Conservation (phyloP, 2,888 invertebrate genomes). For the Platypus cylindrus region DNA sequence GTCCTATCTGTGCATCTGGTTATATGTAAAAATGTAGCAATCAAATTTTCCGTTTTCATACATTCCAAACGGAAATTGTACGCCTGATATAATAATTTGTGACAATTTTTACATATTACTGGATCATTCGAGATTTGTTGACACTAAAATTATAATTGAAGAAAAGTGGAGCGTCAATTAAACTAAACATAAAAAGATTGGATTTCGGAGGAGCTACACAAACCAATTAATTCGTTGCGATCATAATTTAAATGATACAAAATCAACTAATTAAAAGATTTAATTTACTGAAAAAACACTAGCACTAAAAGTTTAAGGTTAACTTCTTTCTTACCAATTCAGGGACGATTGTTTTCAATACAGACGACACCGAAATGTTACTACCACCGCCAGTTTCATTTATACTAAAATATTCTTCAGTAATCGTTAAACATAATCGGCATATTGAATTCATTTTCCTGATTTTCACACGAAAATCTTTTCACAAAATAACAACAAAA, state of each 20-base stretch:
- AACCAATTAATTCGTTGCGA: neutral
- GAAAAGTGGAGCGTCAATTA: neutral
- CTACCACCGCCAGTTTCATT: neutral
- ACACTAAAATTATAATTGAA: constrained; percentile 9
- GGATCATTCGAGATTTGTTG: constrained; percentile 11
- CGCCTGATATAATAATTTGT: constrained; percentile 6
- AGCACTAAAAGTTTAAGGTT: neutral
- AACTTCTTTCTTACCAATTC: constrained; percentile 2
- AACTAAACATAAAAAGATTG: neutral
- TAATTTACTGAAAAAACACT: no score
- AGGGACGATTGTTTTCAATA: neutral
- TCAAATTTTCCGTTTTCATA: constrained; percentile 13
- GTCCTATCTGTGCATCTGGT: neutral
- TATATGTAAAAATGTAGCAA: constrained; percentile 9
- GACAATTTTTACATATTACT: constrained; percentile 14
- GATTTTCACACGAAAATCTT: no score
- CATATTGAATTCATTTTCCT: neutral
- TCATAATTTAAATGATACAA: no score
- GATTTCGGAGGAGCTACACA: neutral
- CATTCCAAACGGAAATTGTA: constrained; percentile 15
- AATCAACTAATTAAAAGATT: no score
- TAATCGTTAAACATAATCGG: constrained; percentile 1
- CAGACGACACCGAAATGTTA: neutral
- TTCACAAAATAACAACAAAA: no score
- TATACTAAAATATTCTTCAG: neutral